A percentile compares a stretch with the other conserved stretches of the same genome.
Conservation (phyloP, 2,113 vertebrate genomes). For the Saimiri boliviensis region DNA sequence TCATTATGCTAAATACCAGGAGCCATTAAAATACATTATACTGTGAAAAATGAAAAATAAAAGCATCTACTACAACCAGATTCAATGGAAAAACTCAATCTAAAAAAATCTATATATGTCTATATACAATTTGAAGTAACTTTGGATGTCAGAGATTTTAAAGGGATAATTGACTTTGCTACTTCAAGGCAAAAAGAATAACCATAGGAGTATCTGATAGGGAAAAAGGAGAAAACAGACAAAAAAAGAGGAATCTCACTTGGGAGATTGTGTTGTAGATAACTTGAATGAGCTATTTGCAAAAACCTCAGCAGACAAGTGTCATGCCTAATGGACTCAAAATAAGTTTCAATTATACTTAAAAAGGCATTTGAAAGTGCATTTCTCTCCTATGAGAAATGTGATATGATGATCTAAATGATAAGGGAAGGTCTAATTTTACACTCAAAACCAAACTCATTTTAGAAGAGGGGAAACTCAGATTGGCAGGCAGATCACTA, state of each 20-base stretch:
- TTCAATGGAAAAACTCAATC: background rate
- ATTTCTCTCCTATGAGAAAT: background rate
- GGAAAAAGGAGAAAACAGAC: background rate
- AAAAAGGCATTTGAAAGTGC: background rate
- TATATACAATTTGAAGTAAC: background rate
- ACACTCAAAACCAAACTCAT: background rate
- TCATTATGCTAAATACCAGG: background rate
- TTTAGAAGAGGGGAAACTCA: background rate
- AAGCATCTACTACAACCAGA: background rate
- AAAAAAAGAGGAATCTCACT: background rate
- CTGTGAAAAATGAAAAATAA: background rate
- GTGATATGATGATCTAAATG: background rate
- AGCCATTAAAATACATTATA: background rate
- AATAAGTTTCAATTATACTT: constrained; percentile 1
- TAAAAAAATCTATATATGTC: background rate
- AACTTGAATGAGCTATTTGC: background rate
- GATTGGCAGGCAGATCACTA: background rate
- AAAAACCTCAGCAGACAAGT: constrained; percentile 16
- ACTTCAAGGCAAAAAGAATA: background rate
- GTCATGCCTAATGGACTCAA: constrained; percentile 14
- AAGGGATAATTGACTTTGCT: background rate
- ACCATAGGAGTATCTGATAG: background rate
- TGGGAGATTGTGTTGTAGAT: constrained; percentile 1
- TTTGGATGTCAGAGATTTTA: background rate
- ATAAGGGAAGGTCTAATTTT: background rate